phyloP scores from a whole-genome alignment of 2,113 vertebrate genomes.

The Neoarius graeffei region DNA sequence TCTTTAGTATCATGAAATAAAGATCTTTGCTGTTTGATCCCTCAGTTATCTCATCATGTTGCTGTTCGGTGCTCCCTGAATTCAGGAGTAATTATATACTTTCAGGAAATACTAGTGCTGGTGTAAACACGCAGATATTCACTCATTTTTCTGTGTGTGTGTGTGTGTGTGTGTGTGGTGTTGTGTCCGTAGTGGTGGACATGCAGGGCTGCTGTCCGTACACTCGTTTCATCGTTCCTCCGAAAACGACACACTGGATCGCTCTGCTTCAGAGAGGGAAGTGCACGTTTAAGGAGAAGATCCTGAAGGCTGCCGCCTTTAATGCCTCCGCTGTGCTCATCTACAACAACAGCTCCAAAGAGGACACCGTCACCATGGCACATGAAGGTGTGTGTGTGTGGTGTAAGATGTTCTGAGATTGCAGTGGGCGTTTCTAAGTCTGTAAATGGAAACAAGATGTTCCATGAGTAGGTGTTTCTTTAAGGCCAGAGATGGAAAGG shows the following conservation, averaged over 20 bases:
- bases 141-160: neutral
- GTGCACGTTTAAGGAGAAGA: slow-evolving; percentile 97
- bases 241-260: slow-evolving; percentile 90
- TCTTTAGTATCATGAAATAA: neutral
- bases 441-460: neutral
- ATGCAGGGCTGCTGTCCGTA: slow-evolving; percentile 90
- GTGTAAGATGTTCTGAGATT: neutral
- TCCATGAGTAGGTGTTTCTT: neutral
- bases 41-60: too few relatives aligned
- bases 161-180: neutral
- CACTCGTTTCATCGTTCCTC: slow-evolving; percentile 88
- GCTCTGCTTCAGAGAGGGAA: slow-evolving; percentile 93
- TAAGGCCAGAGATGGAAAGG: neutral
- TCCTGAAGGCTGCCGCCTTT: slow-evolving; percentile 86
- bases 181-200: slow-evolving; percentile 78
- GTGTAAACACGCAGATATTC: neutral
- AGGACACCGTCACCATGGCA: slow-evolving; percentile 92
- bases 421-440: neutral
- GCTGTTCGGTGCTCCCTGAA: too few relatives aligned
- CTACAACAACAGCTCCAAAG: slow-evolving; percentile 92
- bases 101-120: neutral
- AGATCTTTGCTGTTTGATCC: neutral
- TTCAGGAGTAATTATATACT: neutral
- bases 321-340: slow-evolving; percentile 94
- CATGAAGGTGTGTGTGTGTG: slow-evolving; percentile 85